Percentiles rank a stretch among this genome's conserved stretches.
These are phyloP conservation scores for Pegea sp. DNA, from an alignment of 23 tunicate genomes.

Conservation along the genomic window DNA sequence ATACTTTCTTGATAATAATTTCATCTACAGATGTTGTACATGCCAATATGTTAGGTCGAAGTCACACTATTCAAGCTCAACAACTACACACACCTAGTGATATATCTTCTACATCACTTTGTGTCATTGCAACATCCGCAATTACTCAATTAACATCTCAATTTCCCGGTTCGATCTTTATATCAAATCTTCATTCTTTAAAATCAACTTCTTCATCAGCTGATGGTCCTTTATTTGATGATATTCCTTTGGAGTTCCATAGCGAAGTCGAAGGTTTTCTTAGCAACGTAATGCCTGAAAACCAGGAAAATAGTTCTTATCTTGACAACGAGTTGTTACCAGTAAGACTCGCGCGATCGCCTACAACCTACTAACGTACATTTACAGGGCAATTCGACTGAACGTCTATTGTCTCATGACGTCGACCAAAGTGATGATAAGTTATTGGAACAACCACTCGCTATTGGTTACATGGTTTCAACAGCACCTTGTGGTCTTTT, in stretches of 20 bases:
- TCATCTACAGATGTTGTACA: constrained; percentile 26
- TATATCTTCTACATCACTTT: constrained; percentile 57
- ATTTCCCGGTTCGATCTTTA: too few species aligned
- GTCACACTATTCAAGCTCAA: constrained; percentile 12
- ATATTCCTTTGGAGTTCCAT: too few species aligned
- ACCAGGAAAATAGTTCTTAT: too few species aligned
- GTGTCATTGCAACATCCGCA: constrained; percentile 79
- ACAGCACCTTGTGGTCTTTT: constrained; percentile 88
- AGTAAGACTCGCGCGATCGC: too few species aligned
- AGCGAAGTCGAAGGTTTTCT: constrained; percentile 5
- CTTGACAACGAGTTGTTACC: too few species aligned
- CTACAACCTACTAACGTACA: too few species aligned
- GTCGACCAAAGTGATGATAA: constrained; percentile 14
- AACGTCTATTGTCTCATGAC: constrained; percentile 25
- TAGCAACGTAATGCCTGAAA: too few species aligned
- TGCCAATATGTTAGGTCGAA: constrained; percentile 54
- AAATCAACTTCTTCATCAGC: too few species aligned
- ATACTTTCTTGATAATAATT: too few species aligned
- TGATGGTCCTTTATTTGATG: too few species aligned
- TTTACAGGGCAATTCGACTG: too few species aligned
- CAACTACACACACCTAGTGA: constrained; percentile 76
- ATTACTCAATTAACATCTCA: constrained; percentile 24
- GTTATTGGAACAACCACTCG: constrained; percentile 65
- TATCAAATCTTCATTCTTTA: too few species aligned
- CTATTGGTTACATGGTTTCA: constrained; percentile 82